phyloP scores from a whole-genome alignment of 2,888 invertebrate genomes.

The Ophioninae sp. region DNA sequence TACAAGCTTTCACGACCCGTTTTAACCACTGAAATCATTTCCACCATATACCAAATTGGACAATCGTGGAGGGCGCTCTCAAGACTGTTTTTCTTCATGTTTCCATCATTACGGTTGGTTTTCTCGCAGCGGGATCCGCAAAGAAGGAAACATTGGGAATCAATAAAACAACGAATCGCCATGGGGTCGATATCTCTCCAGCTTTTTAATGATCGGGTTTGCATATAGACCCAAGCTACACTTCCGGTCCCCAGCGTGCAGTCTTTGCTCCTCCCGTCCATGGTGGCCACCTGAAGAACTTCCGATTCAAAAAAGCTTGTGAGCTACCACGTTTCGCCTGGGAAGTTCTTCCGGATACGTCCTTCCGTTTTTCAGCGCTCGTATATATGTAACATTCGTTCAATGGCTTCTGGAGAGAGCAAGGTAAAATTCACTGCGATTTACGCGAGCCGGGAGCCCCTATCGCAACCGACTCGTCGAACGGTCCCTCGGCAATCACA shows the following conservation, averaged over 20 bases:
- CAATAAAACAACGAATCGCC: neutral
- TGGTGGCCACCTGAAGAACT: neutral
- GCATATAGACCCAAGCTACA: conserved; percentile 36
- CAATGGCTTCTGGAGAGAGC: conserved; percentile 23
- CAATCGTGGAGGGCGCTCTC: no score
- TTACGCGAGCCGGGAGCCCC: conserved; percentile 42
- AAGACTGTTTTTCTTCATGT: neutral
- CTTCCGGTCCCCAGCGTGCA: conserved; percentile 4
- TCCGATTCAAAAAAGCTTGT: neutral
- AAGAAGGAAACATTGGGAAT: neutral
- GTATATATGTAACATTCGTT: conserved; percentile 4
- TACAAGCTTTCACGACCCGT: no score
- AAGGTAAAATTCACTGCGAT: conserved; percentile 59
- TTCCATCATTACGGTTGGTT: neutral
- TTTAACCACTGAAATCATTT: no score
- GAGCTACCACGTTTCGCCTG: neutral
- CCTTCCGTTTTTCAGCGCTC: neutral
- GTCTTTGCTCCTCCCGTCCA: neutral
- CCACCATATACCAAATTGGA: no score
- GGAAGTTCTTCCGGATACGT: neutral
- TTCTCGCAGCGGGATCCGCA: neutral
- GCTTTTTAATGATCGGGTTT: conserved; percentile 58
- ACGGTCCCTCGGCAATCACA: conserved; percentile 54
- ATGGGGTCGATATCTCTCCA: conserved; percentile 4
- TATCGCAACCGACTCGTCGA: conserved; percentile 36